These are phyloP conservation scores for Natator depressus DNA, from an alignment of 2,113 vertebrate species.

Conservation along the genomic window DNA sequence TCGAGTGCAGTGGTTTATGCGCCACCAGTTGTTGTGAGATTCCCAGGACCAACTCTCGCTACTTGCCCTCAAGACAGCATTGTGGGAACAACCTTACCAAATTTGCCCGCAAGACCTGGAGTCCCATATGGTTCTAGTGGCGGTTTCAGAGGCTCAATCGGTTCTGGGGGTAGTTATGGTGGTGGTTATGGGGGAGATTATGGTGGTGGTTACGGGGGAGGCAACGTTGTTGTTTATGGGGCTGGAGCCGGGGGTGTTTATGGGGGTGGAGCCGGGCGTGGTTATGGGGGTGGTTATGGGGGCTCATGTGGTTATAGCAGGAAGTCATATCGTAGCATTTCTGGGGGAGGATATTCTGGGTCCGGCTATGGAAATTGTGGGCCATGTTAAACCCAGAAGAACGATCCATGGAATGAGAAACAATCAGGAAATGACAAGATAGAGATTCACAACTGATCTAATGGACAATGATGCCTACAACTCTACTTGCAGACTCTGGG, in stretches of 20 bases:
- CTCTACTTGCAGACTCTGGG: background rate
- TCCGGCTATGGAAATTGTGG: background rate
- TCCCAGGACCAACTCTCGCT: background rate
- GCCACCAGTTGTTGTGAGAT: background rate
- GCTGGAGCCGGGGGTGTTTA: background rate
- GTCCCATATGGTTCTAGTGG: background rate
- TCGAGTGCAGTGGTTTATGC: background rate
- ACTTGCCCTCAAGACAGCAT: background rate
- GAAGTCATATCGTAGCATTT: too few relatives aligned
- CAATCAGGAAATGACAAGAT: background rate
- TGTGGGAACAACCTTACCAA: background rate
- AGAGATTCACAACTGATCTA: background rate
- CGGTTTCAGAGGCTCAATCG: background rate
- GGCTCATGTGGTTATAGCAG: background rate
- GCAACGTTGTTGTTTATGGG: too few relatives aligned
- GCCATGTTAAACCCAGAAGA: background rate
- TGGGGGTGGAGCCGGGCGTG: background rate
- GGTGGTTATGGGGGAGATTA: background rate
- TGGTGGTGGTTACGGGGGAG: too few relatives aligned
- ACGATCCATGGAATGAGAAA: background rate
- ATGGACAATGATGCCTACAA: background rate
- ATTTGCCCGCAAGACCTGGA: rapidly evolving
- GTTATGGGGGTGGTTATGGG: background rate
- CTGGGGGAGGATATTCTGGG: too few relatives aligned
- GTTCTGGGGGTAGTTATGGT: background rate